These are phyloP conservation scores for Bombycilla garrulus DNA, from an alignment of 2,113 vertebrate genomes.

Conservation along the genomic window DNA sequence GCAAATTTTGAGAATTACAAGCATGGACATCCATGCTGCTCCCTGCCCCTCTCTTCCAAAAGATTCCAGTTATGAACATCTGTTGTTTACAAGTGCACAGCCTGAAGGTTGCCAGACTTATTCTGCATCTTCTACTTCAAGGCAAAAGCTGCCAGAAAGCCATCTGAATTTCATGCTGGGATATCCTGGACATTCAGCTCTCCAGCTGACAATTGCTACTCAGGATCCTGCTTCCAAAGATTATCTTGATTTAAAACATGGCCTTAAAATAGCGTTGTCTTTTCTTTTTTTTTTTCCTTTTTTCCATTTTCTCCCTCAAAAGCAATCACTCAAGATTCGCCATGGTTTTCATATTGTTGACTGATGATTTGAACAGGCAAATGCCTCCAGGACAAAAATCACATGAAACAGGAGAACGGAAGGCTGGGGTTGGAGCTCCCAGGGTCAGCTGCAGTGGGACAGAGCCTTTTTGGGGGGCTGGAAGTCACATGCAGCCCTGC, in stretches of 20 bases:
- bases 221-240: slow-evolving; percentile 25
- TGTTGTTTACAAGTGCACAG: slow-evolving; percentile 78
- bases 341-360: not conserved
- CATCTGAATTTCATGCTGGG: slow-evolving; percentile 71
- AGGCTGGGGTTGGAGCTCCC: not conserved
- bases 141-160: slow-evolving; percentile 66
- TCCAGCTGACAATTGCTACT: slow-evolving; percentile 63
- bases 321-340: not conserved
- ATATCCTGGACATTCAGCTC: slow-evolving; percentile 62
- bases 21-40: slow-evolving; percentile 54
- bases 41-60: slow-evolving; percentile 47
- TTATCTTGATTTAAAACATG: slow-evolving; percentile 43
- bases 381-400: not conserved
- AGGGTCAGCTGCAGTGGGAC: not conserved
- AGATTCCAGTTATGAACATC: slow-evolving; percentile 75
- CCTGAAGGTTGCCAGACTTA: slow-evolving; percentile 74
- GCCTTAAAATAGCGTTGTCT: slow-evolving; percentile 6
- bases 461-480: not conserved
- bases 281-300: rapidly evolving
- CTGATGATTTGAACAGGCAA: not conserved
- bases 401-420: not conserved
- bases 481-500: not conserved
- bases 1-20: slow-evolving; percentile 59
- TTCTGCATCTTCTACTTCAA: slow-evolving; percentile 63
- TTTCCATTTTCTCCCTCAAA: not conserved